A percentile compares a stretch with the other conserved stretches of the same genome.
These are phyloP conservation scores for Aratinga solstitialis DNA, from an alignment of 2,797 vertebrate species.

Conservation along the genomic window DNA sequence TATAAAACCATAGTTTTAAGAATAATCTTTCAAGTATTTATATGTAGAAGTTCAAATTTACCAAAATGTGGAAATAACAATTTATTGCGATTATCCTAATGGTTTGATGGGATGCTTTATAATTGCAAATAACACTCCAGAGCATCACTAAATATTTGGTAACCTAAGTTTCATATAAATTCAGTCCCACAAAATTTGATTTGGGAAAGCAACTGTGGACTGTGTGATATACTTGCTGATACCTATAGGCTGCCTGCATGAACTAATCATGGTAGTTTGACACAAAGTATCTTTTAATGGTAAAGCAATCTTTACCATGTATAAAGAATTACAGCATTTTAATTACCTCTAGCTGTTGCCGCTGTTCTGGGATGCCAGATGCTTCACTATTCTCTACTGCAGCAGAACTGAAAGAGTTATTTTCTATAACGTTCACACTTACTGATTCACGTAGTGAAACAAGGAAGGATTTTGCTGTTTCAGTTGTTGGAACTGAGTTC, in stretches of 20 bases:
- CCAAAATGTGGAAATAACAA: neutral
- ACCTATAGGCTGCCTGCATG: neutral
- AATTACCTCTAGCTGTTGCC: constrained; percentile 65
- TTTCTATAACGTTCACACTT: constrained; percentile 73
- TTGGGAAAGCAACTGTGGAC: neutral
- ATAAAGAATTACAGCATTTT: neutral
- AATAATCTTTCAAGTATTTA: neutral
- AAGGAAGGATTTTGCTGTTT: constrained; percentile 74
- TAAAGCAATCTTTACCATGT: neutral
- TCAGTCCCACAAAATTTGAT: neutral
- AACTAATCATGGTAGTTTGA: neutral
- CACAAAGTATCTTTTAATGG: neutral
- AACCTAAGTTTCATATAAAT: neutral
- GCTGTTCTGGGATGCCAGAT: neutral
- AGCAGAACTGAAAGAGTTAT: constrained; percentile 1
- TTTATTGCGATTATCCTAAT: neutral
- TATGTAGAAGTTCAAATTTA: neutral
- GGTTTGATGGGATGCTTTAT: neutral
- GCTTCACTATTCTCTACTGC: constrained; percentile 45
- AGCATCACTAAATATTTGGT: neutral
- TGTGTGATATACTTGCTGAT: neutral
- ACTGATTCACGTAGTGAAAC: constrained; percentile 57
- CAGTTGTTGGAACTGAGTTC: constrained; percentile 47
- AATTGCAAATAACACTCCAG: neutral
- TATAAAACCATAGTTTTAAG: neutral